Base-by-base conservation (phyloP, 2,888 invertebrate genomes). In the Tiliacea citrago region DNA sequence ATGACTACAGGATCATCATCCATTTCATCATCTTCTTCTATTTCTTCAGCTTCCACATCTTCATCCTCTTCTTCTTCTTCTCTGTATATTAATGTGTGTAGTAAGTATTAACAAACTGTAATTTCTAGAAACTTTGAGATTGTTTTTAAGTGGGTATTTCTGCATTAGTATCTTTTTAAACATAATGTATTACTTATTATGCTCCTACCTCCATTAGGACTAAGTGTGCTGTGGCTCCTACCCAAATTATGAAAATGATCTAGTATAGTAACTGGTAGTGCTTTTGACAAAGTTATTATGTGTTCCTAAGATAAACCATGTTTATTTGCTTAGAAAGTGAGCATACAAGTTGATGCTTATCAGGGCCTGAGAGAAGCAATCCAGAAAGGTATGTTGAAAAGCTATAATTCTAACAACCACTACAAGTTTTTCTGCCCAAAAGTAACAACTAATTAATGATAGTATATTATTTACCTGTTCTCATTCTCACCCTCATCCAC, bases 1-100 rank as follows among this genome's bases (percentile, higher is more conserved):
- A 95, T 95, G 10, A 95, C 94, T 75, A 95, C 95, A 0, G 94
- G 92, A 63, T 95, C 95, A 88, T 95, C 95, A 84, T 96, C 93
- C 21, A 93, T 88, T 61, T 93, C 94, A 55, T 93, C 92, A n/a
- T 93, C 92, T 62, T 90, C 90, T 69, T 88, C 86, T 16, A 88
- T 53, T 42, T 84, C 87, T 29, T 85, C 87, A 0, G 55, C 84
- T 49, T 92, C 92, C 24, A 79, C 87, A 1, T 85, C 90, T 66
- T 88, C 92, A 47, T 88, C 90, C 2, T 85, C 79, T 12, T 89
- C 77, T 16, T 70, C 77, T 1, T 55, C 77, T 67, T 73, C 79
- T 45, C 79, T 79, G 55, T 35, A 16, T 58, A 47, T 10, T n/a
- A 35, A 63, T 10, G 8, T 21, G 21, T 47, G 42, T 9, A 18